These are phyloP conservation scores for Rhombomys opimus DNA, from an alignment of 2,113 vertebrate genomes.

Conservation along the genomic window DNA sequence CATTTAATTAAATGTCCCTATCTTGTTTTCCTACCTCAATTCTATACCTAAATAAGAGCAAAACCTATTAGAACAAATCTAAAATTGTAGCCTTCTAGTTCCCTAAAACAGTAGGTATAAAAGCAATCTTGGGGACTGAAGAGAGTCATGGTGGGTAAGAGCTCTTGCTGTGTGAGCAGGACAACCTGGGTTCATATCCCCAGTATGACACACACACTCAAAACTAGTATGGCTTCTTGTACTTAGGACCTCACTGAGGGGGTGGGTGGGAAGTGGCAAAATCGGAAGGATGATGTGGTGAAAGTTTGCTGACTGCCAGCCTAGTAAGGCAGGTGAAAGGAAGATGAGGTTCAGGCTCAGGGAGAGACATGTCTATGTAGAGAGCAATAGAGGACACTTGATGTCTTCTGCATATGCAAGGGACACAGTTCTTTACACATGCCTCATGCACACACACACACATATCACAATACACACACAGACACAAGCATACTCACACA, in stretches of 20 bases:
- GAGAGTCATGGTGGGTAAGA: background rate
- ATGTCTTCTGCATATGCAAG: background rate
- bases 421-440: background rate
- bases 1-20: background rate
- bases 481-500: background rate
- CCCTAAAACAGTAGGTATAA: background rate
- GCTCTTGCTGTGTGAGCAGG: background rate
- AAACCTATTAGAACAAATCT: background rate
- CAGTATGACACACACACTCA: background rate
- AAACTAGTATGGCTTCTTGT: background rate
- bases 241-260: background rate
- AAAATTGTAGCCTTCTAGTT: background rate
- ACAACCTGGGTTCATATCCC: background rate
- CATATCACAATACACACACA: background rate
- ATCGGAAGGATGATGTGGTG: background rate
- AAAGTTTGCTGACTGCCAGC: background rate
- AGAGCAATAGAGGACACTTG: background rate
- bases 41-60: background rate
- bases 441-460: background rate
- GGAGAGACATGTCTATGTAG: background rate
- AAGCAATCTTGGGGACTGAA: too few species aligned
- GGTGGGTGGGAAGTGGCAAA: background rate
- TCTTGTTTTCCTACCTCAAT: background rate
- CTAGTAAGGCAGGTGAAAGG: background rate
- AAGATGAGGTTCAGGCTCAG: too few species aligned